Conservation (phyloP, 2,888 invertebrate species). For the Rugalucina vietnamica region DNA sequence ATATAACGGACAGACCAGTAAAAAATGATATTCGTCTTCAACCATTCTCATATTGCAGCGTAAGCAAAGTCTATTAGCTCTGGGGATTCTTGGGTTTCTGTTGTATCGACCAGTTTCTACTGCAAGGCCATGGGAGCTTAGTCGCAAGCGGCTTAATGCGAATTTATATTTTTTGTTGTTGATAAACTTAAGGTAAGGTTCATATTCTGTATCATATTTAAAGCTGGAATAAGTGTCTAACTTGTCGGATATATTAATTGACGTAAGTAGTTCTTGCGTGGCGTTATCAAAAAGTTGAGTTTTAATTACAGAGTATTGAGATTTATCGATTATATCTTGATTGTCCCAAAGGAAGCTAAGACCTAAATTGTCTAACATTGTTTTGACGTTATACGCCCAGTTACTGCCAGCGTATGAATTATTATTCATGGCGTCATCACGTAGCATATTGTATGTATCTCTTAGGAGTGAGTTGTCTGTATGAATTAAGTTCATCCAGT, state of each 20-base stretch:
- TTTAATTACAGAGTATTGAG: neutral
- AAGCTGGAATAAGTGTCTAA: neutral
- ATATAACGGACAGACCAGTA: neutral
- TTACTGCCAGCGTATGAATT: neutral
- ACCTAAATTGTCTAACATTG: neutral
- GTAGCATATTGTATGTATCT: neutral
- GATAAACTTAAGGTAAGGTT: neutral
- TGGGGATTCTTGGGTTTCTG: neutral
- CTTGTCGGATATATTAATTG: neutral
- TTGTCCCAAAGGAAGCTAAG: constrained; percentile 7
- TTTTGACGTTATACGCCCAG: neutral
- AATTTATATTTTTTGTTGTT: neutral
- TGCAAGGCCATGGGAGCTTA: neutral
- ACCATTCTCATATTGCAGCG: neutral
- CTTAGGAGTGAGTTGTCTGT: neutral
- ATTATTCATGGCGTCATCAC: neutral
- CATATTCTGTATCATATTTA: neutral
- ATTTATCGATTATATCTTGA: neutral
- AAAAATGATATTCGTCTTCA: neutral
- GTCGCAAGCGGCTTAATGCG: neutral
- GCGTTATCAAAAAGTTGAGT: neutral
- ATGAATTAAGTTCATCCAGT: neutral
- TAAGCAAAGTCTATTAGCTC: neutral
- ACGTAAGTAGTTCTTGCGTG: neutral
- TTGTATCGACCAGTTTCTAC: neutral